Evolutionary conservation across 2,113 vertebrate genomes (phyloP), one percentile per base, ranked within the genome.

Genomic region (Mola mola): DNA sequence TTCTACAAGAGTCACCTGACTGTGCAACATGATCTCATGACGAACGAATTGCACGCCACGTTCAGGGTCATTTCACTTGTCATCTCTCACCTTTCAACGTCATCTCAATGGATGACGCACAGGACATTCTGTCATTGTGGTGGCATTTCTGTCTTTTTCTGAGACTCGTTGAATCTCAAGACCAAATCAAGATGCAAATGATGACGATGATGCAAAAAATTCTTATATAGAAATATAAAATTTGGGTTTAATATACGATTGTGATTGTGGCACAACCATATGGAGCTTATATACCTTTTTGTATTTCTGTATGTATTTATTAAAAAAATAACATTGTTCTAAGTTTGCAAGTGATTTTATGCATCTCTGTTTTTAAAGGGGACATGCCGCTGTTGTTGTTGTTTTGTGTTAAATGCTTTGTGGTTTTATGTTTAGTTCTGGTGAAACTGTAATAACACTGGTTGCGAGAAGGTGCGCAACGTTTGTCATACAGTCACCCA

Each of bases 231-330:
- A n/a, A 6, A 17, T 17, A 5, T 17, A 40, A 29, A 7, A 2
- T 29, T 7, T n/a, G 15, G 37, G n/a, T 38, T 17, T 38, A 38
- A 17, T 16, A 17, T 16, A 10, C 4, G 33, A 36, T 36, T 36
- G 52, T 6, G 6, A 70, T 26, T 60, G 3, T 50, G 10, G 37
- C 5, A 31, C 4, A 15, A 33, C 29, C 13, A 34, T 24, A 7
- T 78, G 25, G 48, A n/a, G n/a, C 13, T 10, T 24, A 8, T 11
- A 36, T 4, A 40, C 16, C 12, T 40, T n/a, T 43, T 3, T 64
- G 16, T 70, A 19, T 69, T 55, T 29, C 28, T 29, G 6, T 29
- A 29, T 70, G 17, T 29, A 10, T 36, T 48, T 64, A 48, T 47
- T 66, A 53, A 16, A 37, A 24, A 1, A 6, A 57, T 48, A 2